Percentiles rank a stretch among this genome's conserved stretches.
phyloP scores from a whole-genome alignment of 1,140 invertebrate genomes.

The Aplysia californica region DNA sequence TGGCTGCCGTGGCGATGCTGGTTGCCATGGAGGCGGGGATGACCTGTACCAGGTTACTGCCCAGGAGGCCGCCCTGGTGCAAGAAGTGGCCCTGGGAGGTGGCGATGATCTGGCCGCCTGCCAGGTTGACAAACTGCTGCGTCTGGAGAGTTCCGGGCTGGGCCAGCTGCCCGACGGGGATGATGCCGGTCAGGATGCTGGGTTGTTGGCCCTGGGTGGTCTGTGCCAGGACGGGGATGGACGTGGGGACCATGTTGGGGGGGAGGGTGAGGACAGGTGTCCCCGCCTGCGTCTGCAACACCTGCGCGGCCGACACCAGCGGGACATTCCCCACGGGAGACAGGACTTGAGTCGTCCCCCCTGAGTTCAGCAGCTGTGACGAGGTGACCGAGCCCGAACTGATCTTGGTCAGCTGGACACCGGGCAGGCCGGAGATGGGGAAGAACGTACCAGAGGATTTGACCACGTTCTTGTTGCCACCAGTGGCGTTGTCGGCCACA shows the following conservation, averaged over 20 bases:
- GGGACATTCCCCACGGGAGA: not conserved
- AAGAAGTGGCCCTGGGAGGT: conserved; percentile 13
- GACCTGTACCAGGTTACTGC: not conserved
- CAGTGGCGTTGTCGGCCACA: no score
- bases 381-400: not conserved
- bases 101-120: conserved; percentile 1
- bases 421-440: conserved; percentile 75
- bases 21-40: not conserved
- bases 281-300: not conserved
- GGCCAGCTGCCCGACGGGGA: conserved; percentile 8
- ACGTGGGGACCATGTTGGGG: conserved; percentile 3
- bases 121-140: not conserved
- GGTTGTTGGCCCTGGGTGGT: not conserved
- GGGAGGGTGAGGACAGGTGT: not conserved
- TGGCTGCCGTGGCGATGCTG: not conserved
- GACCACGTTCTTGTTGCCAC: conserved; percentile 68
- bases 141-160: not conserved
- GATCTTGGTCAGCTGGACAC: not conserved
- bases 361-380: not conserved
- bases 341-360: not conserved
- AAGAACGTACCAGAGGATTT: conserved; percentile 94
- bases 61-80: not conserved
- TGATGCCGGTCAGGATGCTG: not conserved
- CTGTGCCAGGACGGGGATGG: not conserved
- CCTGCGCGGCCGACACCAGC: not conserved